Conservation (phyloP, 2,888 invertebrate genomes). For the Rhimphoctona megacephalus region DNA sequence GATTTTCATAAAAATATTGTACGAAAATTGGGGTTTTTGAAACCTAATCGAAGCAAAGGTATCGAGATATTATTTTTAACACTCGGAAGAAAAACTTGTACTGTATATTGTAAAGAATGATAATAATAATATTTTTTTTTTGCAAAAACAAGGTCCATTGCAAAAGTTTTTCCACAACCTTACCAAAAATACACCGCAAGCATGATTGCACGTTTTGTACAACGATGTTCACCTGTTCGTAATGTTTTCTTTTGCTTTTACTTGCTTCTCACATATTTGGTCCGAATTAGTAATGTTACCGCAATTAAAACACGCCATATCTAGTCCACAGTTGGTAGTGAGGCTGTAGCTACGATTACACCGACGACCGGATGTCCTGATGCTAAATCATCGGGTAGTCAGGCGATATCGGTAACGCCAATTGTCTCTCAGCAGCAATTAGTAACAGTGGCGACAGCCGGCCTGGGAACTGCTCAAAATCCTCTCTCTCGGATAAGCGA, state of each 20-base stretch:
- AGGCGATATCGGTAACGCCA: slow-evolving; percentile 73
- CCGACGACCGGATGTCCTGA: slow-evolving; percentile 74
- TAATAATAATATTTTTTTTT: slow-evolving; percentile 39
- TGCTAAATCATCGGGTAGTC: slow-evolving; percentile 74
- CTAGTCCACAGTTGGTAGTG: slow-evolving; percentile 78
- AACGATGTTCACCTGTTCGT: background rate
- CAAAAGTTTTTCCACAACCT: slow-evolving; percentile 20
- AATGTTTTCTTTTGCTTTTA: slow-evolving; percentile 17
- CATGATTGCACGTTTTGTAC: slow-evolving; percentile 41
- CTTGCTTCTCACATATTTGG: background rate
- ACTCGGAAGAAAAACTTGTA: slow-evolving; percentile 26
- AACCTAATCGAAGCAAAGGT: background rate
- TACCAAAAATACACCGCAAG: background rate
- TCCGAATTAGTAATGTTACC: slow-evolving; percentile 4
- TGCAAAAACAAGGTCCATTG: slow-evolving; percentile 28
- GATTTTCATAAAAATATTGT: background rate
- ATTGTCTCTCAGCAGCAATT: slow-evolving; percentile 75
- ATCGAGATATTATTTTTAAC: background rate
- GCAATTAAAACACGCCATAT: slow-evolving; percentile 68
- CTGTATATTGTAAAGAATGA: slow-evolving; percentile 30
- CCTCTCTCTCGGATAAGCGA: slow-evolving; percentile 86
- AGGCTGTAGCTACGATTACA: slow-evolving; percentile 74
- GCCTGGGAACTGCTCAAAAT: slow-evolving; percentile 72
- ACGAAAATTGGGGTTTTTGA: background rate
- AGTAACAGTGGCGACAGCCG: slow-evolving; percentile 41